These are phyloP conservation scores for Caenorhabditis sulstoni DNA, from an alignment of 2,888 invertebrate species.

Conservation along the genomic window DNA sequence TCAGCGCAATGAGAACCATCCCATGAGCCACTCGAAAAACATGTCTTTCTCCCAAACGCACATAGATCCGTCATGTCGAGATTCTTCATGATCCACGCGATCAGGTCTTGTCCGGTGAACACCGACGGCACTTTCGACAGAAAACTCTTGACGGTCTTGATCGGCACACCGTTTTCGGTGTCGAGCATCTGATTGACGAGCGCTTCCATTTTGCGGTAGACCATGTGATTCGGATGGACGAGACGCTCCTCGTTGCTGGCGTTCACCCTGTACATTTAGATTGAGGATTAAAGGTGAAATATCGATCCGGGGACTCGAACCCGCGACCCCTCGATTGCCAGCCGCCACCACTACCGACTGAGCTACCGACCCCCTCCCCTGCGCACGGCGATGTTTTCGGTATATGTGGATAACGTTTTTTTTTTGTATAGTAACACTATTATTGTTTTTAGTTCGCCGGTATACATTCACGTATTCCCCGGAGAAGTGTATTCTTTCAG, in stretches of 20 bases:
- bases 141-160: slow-evolving; percentile 97
- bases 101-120: slow-evolving; percentile 90
- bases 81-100: slow-evolving; percentile 94
- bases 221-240: slow-evolving; percentile 79
- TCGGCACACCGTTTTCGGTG: slow-evolving; percentile 88
- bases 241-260: slow-evolving; percentile 72
- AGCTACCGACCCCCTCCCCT: too few species aligned
- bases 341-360: too few species aligned
- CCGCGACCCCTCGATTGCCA: too few species aligned
- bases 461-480: not conserved
- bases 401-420: too few species aligned
- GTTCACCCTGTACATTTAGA: slow-evolving; percentile 71
- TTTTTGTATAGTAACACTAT: too few species aligned
- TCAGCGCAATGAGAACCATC: too few species aligned
- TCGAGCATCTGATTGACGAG: slow-evolving; percentile 77
- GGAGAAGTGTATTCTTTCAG: not conserved
- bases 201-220: slow-evolving; percentile 79
- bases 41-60: slow-evolving; percentile 78
- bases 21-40: too few species aligned
- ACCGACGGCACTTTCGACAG: slow-evolving; percentile 98
- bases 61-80: slow-evolving; percentile 92
- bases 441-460: not conserved
- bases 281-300: too few species aligned
- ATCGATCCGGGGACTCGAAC: too few species aligned
- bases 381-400: too few species aligned